Conservation (phyloP, 2,797 vertebrate species). For the Lacerta viridis region DNA sequence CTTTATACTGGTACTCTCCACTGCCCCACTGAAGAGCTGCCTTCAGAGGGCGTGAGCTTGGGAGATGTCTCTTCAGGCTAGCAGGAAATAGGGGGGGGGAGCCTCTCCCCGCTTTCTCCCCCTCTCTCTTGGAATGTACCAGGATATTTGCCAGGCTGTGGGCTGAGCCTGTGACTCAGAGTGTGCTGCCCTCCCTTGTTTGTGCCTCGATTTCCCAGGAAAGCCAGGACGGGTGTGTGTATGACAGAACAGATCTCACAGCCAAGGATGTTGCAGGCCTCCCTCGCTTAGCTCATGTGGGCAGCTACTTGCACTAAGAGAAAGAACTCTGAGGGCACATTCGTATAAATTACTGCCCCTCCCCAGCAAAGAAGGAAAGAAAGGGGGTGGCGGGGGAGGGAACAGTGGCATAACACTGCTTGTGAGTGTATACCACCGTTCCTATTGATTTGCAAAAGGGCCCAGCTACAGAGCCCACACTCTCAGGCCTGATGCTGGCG, state of each 20-base stretch:
- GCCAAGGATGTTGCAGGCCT: not conserved
- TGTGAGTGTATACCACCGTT: not conserved
- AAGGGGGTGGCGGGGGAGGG: too few species aligned
- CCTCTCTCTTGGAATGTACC: constrained; percentile 14
- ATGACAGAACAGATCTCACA: not conserved
- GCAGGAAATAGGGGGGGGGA: not conserved
- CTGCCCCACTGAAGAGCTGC: not conserved
- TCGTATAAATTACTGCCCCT: not conserved
- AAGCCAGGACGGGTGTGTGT: not conserved
- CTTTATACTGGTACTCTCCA: not conserved
- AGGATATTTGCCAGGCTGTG: constrained; percentile 26
- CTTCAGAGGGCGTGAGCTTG: not conserved
- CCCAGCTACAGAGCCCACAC: not conserved
- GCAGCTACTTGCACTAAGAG: not conserved
- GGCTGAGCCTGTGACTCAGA: constrained; percentile 20
- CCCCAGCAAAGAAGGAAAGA: not conserved
- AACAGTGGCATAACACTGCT: not conserved
- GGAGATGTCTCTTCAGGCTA: not conserved
- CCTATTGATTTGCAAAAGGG: not conserved
- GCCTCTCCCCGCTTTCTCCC: too few species aligned
- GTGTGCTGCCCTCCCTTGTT: not conserved
- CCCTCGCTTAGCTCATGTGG: not conserved
- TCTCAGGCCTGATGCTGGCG: not conserved
- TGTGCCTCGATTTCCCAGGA: constrained; percentile 11
- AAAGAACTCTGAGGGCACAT: not conserved